Evolutionary conservation across 2,888 invertebrate genomes (phyloP), one percentile per base, ranked within the genome.

Genomic region (Sarcophaga rosellei): DNA sequence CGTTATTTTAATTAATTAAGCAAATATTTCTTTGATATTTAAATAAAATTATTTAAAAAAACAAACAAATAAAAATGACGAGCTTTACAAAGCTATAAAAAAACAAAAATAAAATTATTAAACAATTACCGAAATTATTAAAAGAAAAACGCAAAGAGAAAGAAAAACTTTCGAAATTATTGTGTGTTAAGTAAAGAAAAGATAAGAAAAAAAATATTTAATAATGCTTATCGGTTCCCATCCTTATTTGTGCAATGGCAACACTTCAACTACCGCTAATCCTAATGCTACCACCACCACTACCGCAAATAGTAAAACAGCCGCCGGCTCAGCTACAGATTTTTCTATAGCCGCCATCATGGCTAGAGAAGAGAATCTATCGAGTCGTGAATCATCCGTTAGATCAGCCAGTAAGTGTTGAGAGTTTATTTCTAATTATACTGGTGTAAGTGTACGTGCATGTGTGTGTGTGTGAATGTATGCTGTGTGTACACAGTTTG

Each of bases 271-370:
- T 23, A 82, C 87, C 63, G 86, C 89, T 2, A 88, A 84, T 65
- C 79, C 90, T 65, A 88, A 89, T 20, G 89, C 91, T 66, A 88
- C 92, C 44, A 88, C 90, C n/a, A 89, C 91, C 65, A 88, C 92
- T 35, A 90, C 91, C 17, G 87, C 91, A 23, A 89, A 88, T 70
- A 91, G 89, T 88, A 92, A 92, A 90, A 89, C 89, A 89, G 90
- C 92, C 92, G 92, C 90, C 92, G 92, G 92, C 90, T 92, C 92
- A 8, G 98, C 97, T 92, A 98, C 98, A 81, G 98, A 98, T 94
- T 98, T 98, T 94, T 97, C 97, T 92, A 98, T 98, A 90, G 98
- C 97, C 72, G 98, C 98, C 89, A 98, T 98, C 92, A 98, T 98
- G 97, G 97, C 97, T 91, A 94, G 96, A 89, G 95, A 95, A 89